Percentiles rank a stretch among this genome's conserved stretches.
Conservation (phyloP, 2,888 invertebrate species). For the Phalangium opilio region DNA sequence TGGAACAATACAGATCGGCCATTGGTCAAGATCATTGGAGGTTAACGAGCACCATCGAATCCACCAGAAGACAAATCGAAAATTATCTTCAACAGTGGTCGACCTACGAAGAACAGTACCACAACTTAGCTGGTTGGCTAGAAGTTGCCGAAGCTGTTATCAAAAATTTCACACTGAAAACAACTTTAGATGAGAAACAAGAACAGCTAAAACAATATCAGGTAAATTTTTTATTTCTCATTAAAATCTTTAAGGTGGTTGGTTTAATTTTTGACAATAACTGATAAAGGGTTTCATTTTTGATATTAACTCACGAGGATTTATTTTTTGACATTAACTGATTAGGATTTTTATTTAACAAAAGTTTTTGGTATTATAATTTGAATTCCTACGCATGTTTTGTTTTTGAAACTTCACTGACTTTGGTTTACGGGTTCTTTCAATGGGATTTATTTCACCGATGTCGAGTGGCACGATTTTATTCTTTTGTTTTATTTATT, state of each 20-base stretch:
- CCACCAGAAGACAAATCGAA: constrained; percentile 37
- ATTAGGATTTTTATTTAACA: too few relatives aligned
- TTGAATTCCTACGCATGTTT: too few relatives aligned
- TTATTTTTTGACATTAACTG: too few relatives aligned
- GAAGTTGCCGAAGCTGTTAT: constrained; percentile 68
- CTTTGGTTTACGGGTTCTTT: too few relatives aligned
- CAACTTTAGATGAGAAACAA: constrained; percentile 74
- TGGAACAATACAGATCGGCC: constrained; percentile 49
- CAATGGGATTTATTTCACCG: too few relatives aligned
- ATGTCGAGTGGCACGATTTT: too few relatives aligned
- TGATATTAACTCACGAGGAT: too few relatives aligned
- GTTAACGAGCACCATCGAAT: constrained; percentile 19
- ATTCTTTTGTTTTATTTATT: too few relatives aligned
- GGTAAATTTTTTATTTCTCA: constrained; percentile 39
- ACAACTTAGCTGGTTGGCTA: constrained; percentile 65
- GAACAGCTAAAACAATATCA: constrained; percentile 80
- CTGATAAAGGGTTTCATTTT: too few relatives aligned
- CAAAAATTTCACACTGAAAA: constrained; percentile 66
- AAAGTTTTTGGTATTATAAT: too few relatives aligned
- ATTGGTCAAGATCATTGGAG: constrained; percentile 10
- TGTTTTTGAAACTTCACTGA: too few relatives aligned
- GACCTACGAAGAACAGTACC: constrained; percentile 72
- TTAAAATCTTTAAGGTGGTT: neutral
- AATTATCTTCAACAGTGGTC: constrained; percentile 77
- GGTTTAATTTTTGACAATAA: neutral